phyloP scores from a whole-genome alignment of 2,888 invertebrate species.

The Diachrysia chrysitis region DNA sequence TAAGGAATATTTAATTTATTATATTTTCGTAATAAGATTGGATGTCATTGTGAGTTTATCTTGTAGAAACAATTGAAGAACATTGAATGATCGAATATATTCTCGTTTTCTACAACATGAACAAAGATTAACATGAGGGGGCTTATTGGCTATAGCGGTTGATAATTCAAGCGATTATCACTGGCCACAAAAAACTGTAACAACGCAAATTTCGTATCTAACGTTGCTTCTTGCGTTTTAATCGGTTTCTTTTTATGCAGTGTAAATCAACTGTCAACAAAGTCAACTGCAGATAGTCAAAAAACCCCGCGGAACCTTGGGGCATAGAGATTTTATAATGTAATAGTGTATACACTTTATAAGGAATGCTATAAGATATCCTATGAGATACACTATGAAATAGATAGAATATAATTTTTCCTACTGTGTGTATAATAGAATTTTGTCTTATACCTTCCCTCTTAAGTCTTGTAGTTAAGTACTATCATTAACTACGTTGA shows the following conservation, averaged over 20 bases:
- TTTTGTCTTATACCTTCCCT: conserved; percentile 58
- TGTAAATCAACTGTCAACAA: too few relatives aligned
- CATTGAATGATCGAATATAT: conserved; percentile 48
- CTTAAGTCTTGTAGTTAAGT: conserved; percentile 59
- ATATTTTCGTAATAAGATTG: conserved; percentile 44
- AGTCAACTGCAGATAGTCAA: too few relatives aligned
- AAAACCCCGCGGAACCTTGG: conserved; percentile 60
- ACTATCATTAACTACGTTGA: conserved; percentile 57
- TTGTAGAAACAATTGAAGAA: conserved; percentile 26
- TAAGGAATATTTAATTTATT: conserved; percentile 38
- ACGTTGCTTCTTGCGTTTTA: too few relatives aligned
- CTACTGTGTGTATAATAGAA: conserved; percentile 59
- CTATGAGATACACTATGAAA: conserved; percentile 56
- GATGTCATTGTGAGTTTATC: conserved; percentile 21
- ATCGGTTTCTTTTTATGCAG: too few relatives aligned
- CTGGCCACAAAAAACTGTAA: too few relatives aligned
- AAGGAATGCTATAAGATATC: conserved; percentile 52
- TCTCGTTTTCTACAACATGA: conserved; percentile 26
- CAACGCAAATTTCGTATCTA: too few relatives aligned
- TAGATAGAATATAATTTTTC: conserved; percentile 58
- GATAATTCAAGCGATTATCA: too few relatives aligned
- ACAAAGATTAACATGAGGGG: conserved; percentile 37
- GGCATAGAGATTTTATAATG: conserved; percentile 49
- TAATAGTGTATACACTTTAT: conserved; percentile 47
- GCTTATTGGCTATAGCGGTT: too few relatives aligned